These are phyloP conservation scores for Ophthalmolycus amberensis DNA, from an alignment of 2,113 vertebrate genomes.

Conservation along the genomic window DNA sequence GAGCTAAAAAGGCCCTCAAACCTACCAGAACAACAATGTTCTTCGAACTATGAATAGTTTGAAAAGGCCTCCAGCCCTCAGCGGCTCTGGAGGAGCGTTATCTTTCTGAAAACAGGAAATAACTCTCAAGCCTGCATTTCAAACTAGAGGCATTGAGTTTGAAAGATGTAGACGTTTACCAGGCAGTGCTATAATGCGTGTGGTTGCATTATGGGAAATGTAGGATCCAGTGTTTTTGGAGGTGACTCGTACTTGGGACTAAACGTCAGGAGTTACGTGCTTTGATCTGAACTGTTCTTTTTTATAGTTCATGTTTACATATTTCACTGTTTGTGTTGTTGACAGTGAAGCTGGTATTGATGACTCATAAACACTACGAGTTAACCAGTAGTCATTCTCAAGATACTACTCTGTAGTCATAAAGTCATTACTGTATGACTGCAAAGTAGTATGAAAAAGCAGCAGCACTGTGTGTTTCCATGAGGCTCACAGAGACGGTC, in stretches of 20 bases:
- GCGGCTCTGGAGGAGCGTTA: too few relatives aligned
- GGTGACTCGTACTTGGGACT: background rate
- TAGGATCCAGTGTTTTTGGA: background rate
- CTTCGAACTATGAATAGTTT: background rate
- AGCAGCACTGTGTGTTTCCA: background rate
- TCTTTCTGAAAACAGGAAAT: background rate
- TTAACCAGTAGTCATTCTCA: background rate
- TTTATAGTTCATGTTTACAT: too few relatives aligned
- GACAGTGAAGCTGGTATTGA: too few relatives aligned
- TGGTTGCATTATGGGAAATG: background rate
- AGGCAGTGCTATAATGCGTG: background rate
- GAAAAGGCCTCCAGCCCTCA: background rate
- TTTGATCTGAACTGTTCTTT: too few relatives aligned
- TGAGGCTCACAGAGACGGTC: background rate
- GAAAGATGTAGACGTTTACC: background rate
- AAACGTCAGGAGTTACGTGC: background rate
- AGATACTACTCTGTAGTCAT: background rate
- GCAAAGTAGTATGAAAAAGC: background rate
- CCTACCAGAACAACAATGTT: background rate
- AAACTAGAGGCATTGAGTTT: background rate
- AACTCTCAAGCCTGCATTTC: background rate
- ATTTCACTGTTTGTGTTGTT: too few relatives aligned
- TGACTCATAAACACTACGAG: background rate
- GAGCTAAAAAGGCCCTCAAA: background rate
- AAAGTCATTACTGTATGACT: background rate